These are phyloP conservation scores for Stegostoma tigrinum DNA, from an alignment of 2,113 vertebrate species.

Conservation along the genomic window DNA sequence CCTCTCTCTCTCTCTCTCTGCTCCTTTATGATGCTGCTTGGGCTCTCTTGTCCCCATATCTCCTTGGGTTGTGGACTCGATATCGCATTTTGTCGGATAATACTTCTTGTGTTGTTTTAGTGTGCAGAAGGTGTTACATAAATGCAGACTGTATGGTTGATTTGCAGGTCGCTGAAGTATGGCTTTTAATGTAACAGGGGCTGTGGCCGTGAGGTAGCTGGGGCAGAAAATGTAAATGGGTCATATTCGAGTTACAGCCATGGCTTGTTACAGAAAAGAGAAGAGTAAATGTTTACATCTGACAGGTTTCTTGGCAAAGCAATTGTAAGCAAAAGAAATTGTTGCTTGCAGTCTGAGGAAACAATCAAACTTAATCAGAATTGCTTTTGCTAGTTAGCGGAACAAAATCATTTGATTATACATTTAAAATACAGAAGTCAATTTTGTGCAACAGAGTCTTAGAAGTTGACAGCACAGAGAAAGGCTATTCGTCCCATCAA, in stretches of 20 bases:
- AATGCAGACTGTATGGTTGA: background rate
- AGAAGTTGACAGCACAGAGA: too few relatives aligned
- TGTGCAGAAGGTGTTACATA: background rate
- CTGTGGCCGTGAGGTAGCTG: background rate
- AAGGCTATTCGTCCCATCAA: too few relatives aligned
- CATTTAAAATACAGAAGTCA: background rate
- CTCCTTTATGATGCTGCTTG: too few relatives aligned
- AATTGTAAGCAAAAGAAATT: background rate
- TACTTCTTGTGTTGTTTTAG: background rate
- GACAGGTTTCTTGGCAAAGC: background rate
- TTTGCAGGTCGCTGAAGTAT: background rate
- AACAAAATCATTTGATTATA: too few relatives aligned
- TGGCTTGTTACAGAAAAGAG: background rate
- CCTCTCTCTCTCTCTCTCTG: too few relatives aligned
- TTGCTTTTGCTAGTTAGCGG: background rate
- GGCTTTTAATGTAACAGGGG: background rate
- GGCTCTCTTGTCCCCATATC: too few relatives aligned
- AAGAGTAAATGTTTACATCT: background rate
- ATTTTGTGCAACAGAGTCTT: too few relatives aligned
- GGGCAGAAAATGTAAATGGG: background rate
- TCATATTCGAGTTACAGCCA: background rate
- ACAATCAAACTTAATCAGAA: background rate
- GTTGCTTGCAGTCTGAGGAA: background rate
- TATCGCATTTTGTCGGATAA: background rate
- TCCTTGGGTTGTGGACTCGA: too few relatives aligned